phyloP scores from a whole-genome alignment of 2,888 invertebrate species.

The Hyles lineata region DNA sequence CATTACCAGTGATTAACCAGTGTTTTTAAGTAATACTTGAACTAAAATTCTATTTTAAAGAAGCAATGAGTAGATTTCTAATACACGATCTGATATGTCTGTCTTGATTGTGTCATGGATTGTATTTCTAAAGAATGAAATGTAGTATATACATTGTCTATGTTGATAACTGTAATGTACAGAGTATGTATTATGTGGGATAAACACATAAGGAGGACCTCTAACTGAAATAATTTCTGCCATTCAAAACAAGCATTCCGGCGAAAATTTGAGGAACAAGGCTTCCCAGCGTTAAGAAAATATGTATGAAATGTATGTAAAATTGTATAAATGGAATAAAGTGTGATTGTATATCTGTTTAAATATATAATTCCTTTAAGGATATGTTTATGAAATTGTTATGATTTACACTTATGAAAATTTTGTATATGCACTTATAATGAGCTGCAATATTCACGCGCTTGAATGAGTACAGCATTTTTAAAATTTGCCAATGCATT shows the following conservation, averaged over 20 bases:
- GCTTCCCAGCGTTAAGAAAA: not conserved
- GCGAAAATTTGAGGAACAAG: conserved; percentile 11
- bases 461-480: not conserved
- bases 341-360: conserved; percentile 29
- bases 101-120: conserved; percentile 3
- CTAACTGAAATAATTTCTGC: not conserved
- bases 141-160: conserved; percentile 13
- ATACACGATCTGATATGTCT: conserved; percentile 16
- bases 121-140: conserved; percentile 4
- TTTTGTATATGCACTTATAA: conserved; percentile 12
- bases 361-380: conserved; percentile 24
- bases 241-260: conserved; percentile 19
- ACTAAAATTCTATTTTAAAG: conserved; percentile 1
- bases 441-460: not conserved
- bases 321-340: conserved; percentile 16
- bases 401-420: conserved; percentile 23
- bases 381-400: conserved; percentile 27
- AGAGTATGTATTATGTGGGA: not conserved
- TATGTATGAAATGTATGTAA: conserved; percentile 18
- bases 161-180: not conserved
- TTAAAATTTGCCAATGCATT: not conserved
- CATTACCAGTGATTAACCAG: too few relatives aligned
- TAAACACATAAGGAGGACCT: not conserved
- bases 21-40: not conserved
- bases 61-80: conserved; percentile 1